phyloP scores from a whole-genome alignment of 2,888 invertebrate species.

The Campoletis raptor region DNA sequence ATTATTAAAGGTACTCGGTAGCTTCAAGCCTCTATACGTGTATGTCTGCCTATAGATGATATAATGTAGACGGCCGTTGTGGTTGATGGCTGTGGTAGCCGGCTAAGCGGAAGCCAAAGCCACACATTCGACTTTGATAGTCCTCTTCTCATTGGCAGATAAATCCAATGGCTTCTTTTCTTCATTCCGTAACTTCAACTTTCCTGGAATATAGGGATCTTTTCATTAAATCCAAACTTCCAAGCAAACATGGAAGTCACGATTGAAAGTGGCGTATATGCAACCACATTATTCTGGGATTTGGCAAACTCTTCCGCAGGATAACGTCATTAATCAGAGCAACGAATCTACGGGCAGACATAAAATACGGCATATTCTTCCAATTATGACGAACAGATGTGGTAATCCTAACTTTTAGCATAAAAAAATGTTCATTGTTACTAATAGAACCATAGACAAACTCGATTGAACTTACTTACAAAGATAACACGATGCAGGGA shows the following conservation, averaged over 20 bases:
- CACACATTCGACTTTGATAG: constrained; percentile 52
- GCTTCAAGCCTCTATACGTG: constrained; percentile 69
- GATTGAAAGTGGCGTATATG: not conserved
- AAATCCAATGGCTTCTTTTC: constrained; percentile 19
- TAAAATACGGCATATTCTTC: not conserved
- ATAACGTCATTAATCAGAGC: not conserved
- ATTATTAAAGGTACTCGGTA: constrained; percentile 82
- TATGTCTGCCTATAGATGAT: constrained; percentile 18
- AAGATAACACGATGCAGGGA: not conserved
- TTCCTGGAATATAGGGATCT: not conserved
- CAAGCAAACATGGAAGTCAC: not conserved
- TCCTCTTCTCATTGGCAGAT: constrained; percentile 40
- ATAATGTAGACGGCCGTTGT: constrained; percentile 47
- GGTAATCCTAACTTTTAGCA: not conserved
- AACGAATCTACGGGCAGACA: not conserved
- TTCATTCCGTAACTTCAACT: constrained; percentile 5
- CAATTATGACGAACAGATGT: not conserved
- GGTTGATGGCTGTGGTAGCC: constrained; percentile 30
- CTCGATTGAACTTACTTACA: not conserved
- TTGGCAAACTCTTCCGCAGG: not conserved
- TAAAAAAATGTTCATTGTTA: not conserved
- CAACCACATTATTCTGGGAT: not conserved
- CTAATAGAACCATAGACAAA: not conserved
- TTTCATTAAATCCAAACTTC: not conserved
- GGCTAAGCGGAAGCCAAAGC: constrained; percentile 36